These are phyloP conservation scores for Cercocebus atys DNA, from an alignment of 2,113 vertebrate species.

Conservation along the genomic window DNA sequence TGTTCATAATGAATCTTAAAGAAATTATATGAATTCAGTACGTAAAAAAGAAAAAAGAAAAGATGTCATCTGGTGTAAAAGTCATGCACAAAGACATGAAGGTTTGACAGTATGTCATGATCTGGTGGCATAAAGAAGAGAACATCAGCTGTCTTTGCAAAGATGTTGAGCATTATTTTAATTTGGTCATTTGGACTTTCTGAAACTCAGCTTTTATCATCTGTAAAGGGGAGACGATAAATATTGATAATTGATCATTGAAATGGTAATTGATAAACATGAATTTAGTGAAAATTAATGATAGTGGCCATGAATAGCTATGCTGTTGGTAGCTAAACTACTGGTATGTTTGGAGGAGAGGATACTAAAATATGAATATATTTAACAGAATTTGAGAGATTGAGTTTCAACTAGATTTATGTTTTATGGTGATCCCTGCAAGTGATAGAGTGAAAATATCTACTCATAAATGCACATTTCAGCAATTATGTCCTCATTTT, in stretches of 20 bases:
- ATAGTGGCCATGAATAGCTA: accelerated
- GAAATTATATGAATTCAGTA: not conserved
- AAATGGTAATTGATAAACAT: not conserved
- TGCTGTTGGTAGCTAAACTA: too few species aligned
- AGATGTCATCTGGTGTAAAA: not conserved
- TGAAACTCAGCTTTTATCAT: not conserved
- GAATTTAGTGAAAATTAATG: not conserved
- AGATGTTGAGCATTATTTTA: not conserved
- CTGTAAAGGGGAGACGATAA: not conserved
- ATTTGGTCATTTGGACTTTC: not conserved
- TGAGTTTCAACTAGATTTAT: not conserved
- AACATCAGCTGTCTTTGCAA: accelerated
- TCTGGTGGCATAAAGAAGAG: not conserved
- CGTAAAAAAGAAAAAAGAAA: not conserved
- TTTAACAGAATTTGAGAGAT: not conserved
- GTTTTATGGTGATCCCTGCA: not conserved
- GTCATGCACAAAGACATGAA: not conserved
- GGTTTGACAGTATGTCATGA: too few species aligned
- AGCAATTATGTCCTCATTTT: not conserved
- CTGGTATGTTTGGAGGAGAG: not conserved
- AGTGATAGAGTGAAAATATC: not conserved
- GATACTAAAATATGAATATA: not conserved
- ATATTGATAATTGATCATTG: not conserved
- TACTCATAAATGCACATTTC: not conserved
- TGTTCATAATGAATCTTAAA: not conserved